Evolutionary conservation across 2,113 vertebrate species (phyloP).

Genomic region (human): GRCh38 chrX:28983001-28983500

Average conservation of each 20-base stretch:
- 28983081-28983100: not conserved
- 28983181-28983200: not conserved
- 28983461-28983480: not conserved
- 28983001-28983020: not conserved
- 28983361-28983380: not conserved
- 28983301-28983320: not conserved
- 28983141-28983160: not conserved
- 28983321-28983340: not conserved
- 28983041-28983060: not conserved
- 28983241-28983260: not conserved
- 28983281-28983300: not conserved
- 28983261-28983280: not conserved
- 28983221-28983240: not conserved
- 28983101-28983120: not conserved
- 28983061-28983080: constrained; percentile 1
- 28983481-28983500: not conserved
- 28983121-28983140: not conserved
- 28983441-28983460: not conserved
- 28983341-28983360: not conserved
- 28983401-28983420: not conserved
- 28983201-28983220: not conserved
- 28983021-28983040: not conserved
- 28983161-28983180: not conserved
- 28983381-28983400: not conserved
- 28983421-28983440: not conserved